phyloP scores from a whole-genome alignment of 2,888 invertebrate genomes.

The Drosophila yooni region DNA sequence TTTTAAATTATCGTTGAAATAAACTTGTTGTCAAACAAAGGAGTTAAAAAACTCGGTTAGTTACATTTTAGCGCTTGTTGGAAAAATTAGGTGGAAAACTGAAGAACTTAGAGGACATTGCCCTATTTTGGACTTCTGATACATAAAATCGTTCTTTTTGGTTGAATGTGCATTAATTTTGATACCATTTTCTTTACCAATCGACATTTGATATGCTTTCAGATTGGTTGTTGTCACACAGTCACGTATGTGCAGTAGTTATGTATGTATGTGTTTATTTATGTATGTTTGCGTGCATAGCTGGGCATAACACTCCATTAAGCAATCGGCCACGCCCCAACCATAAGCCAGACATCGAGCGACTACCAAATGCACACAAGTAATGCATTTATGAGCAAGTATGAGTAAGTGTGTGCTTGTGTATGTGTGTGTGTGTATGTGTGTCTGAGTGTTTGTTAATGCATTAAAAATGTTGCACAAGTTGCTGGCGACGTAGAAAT shows the following conservation, averaged over 20 bases:
- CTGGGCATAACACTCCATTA: constrained; percentile 58
- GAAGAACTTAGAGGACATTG: neutral
- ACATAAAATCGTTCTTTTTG: neutral
- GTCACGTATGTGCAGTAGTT: neutral
- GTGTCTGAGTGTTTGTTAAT: constrained; percentile 42
- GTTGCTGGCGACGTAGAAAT: constrained; percentile 33
- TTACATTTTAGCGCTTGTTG: too few relatives aligned
- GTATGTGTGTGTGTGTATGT: constrained; percentile 3
- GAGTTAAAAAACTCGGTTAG: too few relatives aligned
- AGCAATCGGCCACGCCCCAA: constrained; percentile 46
- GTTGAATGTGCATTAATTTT: neutral
- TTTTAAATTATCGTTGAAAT: too few relatives aligned
- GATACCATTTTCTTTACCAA: neutral
- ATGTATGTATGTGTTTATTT: neutral
- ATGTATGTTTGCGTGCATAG: constrained; percentile 9
- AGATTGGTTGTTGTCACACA: constrained; percentile 3
- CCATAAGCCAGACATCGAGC: constrained; percentile 21
- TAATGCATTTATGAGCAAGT: constrained; percentile 56
- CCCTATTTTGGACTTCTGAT: neutral
- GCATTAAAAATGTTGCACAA: constrained; percentile 66
- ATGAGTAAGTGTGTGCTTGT: constrained; percentile 3
- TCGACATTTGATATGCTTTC: neutral
- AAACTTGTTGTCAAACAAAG: too few relatives aligned
- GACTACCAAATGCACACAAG: constrained; percentile 38
- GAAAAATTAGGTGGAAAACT: neutral